phyloP scores from a whole-genome alignment of 2,888 invertebrate genomes.

The Pyralis farinalis region DNA sequence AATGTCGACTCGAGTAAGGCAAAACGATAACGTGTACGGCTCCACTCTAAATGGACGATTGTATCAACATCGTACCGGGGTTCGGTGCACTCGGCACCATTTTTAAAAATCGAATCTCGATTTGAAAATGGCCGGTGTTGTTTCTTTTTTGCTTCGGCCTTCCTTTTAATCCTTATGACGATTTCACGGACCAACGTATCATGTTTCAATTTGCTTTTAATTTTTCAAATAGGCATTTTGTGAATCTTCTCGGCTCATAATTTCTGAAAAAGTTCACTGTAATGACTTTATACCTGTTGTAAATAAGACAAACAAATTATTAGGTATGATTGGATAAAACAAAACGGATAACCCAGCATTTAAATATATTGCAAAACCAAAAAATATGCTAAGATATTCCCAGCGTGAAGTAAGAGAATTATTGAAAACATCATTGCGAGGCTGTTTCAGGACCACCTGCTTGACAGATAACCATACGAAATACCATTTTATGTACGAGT shows the following conservation, averaged over 20 bases:
- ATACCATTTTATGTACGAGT: conserved; percentile 55
- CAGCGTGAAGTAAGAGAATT: conserved; percentile 58
- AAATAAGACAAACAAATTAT: conserved; percentile 36
- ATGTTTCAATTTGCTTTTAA: conserved; percentile 38
- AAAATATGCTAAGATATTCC: conserved; percentile 46
- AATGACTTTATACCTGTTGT: conserved; percentile 45
- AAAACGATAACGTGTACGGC: conserved; percentile 30
- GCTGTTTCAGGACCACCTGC: conserved; percentile 57
- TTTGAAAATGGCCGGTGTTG: conserved; percentile 59
- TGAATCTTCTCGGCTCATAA: conserved; percentile 22
- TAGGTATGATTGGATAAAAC: conserved; percentile 29
- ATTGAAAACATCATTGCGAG: conserved; percentile 40
- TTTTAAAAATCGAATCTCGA: conserved; percentile 65
- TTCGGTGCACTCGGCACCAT: conserved; percentile 73
- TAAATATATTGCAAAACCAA: conserved; percentile 56
- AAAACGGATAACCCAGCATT: conserved; percentile 48
- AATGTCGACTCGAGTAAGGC: conserved; percentile 28
- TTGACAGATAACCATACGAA: conserved; percentile 61
- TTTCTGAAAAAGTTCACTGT: conserved; percentile 24
- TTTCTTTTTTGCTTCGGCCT: conserved; percentile 24
- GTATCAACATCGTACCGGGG: conserved; percentile 60
- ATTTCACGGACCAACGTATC: conserved; percentile 35
- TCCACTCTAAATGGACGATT: conserved; percentile 47
- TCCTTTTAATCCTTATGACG: conserved; percentile 23
- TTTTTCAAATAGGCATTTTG: conserved; percentile 30